Conservation (phyloP, 2,113 vertebrate species). For the Mormoops blainvillei region DNA sequence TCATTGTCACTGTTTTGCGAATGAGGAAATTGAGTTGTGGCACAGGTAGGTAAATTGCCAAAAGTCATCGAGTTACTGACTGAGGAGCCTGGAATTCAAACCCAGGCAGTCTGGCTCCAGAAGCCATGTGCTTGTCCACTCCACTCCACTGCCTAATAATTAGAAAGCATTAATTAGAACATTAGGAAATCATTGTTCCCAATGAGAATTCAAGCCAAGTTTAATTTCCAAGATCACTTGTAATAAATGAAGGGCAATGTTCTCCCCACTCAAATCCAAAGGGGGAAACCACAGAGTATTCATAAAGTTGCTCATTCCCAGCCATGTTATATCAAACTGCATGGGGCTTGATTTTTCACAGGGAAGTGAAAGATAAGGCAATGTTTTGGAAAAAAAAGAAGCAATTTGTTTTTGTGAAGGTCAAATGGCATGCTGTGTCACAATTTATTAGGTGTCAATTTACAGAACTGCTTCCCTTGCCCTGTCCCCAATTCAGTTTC, state of each 20-base stretch:
- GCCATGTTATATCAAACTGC: not conserved
- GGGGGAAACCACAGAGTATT: not conserved
- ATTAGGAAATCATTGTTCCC: conserved; percentile 14
- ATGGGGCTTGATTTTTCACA: not conserved
- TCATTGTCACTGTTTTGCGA: too few species aligned
- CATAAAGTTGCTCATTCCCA: not conserved
- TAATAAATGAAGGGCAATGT: not conserved
- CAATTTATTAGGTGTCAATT: not conserved
- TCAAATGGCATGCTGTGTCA: not conserved
- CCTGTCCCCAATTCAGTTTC: not conserved
- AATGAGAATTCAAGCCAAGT: not conserved
- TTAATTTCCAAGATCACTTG: conserved; percentile 15
- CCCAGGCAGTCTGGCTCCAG: not conserved
- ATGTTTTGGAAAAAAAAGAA: conserved; percentile 9
- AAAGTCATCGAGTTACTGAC: not conserved
- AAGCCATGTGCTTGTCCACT: not conserved
- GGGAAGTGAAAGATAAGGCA: conserved; percentile 13
- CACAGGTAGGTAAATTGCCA: not conserved
- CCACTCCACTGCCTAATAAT: not conserved
- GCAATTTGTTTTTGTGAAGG: not conserved
- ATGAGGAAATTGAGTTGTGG: too few species aligned
- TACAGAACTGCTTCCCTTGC: not conserved
- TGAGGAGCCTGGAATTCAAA: not conserved
- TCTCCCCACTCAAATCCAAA: not conserved
- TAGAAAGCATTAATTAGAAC: not conserved